Base-by-base conservation (phyloP, 2,113 vertebrate genomes). In the Cinclus mexicanus region DNA sequence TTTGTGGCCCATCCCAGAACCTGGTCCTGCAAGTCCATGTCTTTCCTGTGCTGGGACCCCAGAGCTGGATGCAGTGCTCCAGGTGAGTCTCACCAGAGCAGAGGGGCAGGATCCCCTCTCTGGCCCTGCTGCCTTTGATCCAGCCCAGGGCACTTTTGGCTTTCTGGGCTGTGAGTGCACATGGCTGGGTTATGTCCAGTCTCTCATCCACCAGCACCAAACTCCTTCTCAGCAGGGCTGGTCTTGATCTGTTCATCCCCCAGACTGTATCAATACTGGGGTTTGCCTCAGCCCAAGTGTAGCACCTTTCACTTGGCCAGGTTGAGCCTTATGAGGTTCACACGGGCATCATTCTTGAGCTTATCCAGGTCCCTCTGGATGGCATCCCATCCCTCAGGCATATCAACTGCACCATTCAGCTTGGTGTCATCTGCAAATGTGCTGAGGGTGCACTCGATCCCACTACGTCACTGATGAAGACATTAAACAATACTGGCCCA, bases 61-160 rank as follows among this genome's bases (percentile, higher is more conserved):
- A 81, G 75, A 67, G 21, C 9, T 72, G 26, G 14, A 42, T 2
- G 3, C 19, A 72, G 26, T 3, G 4, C 6, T 92, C 8, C 35
- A 39, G 26, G 11, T 49, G 60, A 13, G 6, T 59, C 14, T 74
- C 15, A n/a, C 5, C 6, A 29, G 28, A 33, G 26, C 2, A 49
- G 53, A 47, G 25, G 4, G 14, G 8, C 25, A 68, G 49, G 74
- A 64, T 83, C 23, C 7, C 20, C 19, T 64, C 6, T 31, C 20
- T 49, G 0, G 0, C 9, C 7, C 9, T 1, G 0, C n/a, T 65
- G 12, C 11, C 33, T 63, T 69, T 21, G 2, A 24, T 28, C 13
- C 4, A 15, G 11, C 8, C 42, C n/a, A 74, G 25, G 14, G 1
- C 19, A 23, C 0, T 0, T 3, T 3, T 63, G 25, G 16, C 11